Percentiles rank a stretch among this genome's conserved stretches.
phyloP scores from a whole-genome alignment of 2,888 invertebrate genomes.

The Agrenia bidenticulata region DNA sequence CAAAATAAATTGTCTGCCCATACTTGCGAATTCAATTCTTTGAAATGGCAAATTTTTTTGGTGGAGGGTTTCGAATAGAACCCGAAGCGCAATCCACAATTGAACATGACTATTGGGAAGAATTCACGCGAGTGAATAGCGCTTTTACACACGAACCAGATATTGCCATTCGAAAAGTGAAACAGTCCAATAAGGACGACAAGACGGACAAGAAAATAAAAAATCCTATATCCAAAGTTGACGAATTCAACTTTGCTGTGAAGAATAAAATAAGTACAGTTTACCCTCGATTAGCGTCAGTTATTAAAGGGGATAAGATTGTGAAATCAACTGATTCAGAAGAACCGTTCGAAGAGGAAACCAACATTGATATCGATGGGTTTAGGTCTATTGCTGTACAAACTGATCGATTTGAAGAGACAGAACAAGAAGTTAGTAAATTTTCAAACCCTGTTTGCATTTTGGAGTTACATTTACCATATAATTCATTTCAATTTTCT shows the following conservation, averaged over 20 bases:
- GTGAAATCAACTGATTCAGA: background rate
- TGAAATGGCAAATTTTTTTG: constrained; percentile 36
- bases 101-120: constrained; percentile 48
- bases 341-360: background rate
- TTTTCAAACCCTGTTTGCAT: background rate
- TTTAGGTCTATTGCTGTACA: constrained; percentile 6
- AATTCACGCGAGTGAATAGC: constrained; percentile 40
- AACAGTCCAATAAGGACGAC: background rate
- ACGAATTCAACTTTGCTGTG: background rate
- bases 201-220: constrained; percentile 13
- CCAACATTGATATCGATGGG: background rate
- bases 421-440: constrained; percentile 20
- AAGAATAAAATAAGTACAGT: background rate
- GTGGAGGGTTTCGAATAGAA: constrained; percentile 31
- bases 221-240: no score
- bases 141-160: constrained; percentile 37
- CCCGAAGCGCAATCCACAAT: constrained; percentile 36
- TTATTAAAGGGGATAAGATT: background rate
- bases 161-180: constrained; percentile 14
- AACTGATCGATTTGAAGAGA: constrained; percentile 5
- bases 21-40: no score
- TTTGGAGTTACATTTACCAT: background rate
- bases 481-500: no score
- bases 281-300: background rate
- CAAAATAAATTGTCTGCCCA: no score